Evolutionary conservation across 2,888 invertebrate species (phyloP), one percentile per base, ranked within the genome.

Genomic region (Pherbina coryleti): DNA sequence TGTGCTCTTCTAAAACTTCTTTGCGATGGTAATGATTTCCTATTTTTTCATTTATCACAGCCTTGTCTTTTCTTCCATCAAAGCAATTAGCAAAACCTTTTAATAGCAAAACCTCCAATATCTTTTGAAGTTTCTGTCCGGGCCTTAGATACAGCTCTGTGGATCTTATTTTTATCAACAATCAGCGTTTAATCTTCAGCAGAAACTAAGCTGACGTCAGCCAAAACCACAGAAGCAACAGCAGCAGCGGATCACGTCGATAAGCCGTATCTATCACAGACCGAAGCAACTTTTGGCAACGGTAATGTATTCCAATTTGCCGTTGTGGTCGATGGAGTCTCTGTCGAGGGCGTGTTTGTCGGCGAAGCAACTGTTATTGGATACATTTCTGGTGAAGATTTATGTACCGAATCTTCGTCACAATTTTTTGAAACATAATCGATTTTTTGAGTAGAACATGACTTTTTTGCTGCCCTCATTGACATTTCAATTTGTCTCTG

Each of bases 1-100:
- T 77, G 60, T 77, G 73, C 44, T 78, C 70, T 78, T 75, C 78
- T 70, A 74, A 69, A 69, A 69, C 37, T 74, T 74, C 49, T 60
- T 49, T 78, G 55, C 69, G 71, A 55, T 73, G 55, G 74, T 31
- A 73, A 37, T 19, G 69, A 69, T 22, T 37, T 5, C 31, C 51
- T 37, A 64, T 77, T 74, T 60, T 55, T 44, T 78, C 70, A 71
- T n/a, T 70, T 67, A 64, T 74, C 44, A 37, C 22, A 78, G 74
- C 69, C 28, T 77, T 77, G 51, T 69, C 74, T 69, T 69, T 77
- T 75, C 64, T 31, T 64, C 70, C 69, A 75, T 71, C 62, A 71
- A 70, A 78, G 64, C 71, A 77, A 73, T 67, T 67, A 55, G n/a
- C n/a, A n/a, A n/a, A n/a, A n/a, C n/a, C n/a, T 55, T 55, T 67